These are phyloP conservation scores for Plusia festucae DNA, from an alignment of 2,888 invertebrate species.

Conservation along the genomic window DNA sequence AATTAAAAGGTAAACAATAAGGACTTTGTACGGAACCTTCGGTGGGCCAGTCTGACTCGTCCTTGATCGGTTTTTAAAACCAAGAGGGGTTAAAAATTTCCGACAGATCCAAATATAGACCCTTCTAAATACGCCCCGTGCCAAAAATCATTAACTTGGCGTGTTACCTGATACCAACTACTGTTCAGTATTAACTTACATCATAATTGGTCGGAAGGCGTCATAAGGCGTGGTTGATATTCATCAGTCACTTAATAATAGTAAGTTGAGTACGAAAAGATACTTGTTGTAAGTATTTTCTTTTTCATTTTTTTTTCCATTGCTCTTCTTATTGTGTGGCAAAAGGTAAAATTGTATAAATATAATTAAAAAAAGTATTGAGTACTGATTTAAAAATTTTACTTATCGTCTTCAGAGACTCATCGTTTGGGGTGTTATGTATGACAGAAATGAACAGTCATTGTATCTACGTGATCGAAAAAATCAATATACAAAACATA, in stretches of 20 bases:
- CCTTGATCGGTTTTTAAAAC: too few species aligned
- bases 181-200: constrained; percentile 76
- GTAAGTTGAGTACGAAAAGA: constrained; percentile 16
- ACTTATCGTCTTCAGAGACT: neutral
- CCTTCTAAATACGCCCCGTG: constrained; percentile 64
- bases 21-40: too few species aligned
- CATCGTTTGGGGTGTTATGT: neutral
- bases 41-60: too few species aligned
- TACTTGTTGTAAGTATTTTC: too few species aligned
- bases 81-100: constrained; percentile 39
- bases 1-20: too few species aligned
- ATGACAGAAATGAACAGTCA: neutral
- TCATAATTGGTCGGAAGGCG: constrained; percentile 72
- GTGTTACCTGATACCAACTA: constrained; percentile 65
- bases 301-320: too few species aligned
- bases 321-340: too few species aligned
- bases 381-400: neutral
- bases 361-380: constrained; percentile 6
- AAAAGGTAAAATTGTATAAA: too few species aligned
- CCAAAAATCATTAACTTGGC: constrained; percentile 65
- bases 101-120: constrained; percentile 62
- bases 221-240: constrained; percentile 61
- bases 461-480: too few species aligned
- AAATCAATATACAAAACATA: too few species aligned
- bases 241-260: constrained; percentile 39